Conservation (phyloP, 2,113 vertebrate species). For the Podilymbus podiceps region DNA sequence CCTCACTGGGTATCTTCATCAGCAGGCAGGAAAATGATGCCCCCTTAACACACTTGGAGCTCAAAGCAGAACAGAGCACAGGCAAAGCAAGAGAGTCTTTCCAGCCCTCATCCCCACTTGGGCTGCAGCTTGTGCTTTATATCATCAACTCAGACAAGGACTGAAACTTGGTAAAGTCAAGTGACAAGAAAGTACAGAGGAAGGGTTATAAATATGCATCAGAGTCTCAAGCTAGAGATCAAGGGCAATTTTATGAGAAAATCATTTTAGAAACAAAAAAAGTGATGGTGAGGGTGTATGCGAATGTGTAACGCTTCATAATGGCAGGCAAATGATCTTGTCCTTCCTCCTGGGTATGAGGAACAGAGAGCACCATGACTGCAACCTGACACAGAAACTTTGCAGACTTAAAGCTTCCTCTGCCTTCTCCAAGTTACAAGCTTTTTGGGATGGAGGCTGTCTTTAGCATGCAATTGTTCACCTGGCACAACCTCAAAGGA, state of each 20-base stretch:
- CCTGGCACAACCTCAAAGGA: background rate
- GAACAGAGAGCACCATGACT: fast-evolving
- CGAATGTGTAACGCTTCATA: background rate
- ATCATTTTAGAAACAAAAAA: constrained; percentile 1
- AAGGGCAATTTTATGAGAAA: constrained; percentile 57
- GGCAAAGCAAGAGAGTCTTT: background rate
- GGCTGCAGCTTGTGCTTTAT: background rate
- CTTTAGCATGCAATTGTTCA: background rate
- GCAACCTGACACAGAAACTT: background rate
- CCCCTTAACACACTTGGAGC: background rate
- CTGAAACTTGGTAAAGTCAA: constrained; percentile 32
- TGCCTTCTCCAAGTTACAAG: background rate
- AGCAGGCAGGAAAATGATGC: background rate
- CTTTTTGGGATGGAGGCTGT: background rate
- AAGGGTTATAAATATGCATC: constrained; percentile 51
- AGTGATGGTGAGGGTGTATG: background rate
- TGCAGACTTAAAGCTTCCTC: background rate
- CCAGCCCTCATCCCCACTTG: background rate
- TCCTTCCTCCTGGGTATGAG: background rate
- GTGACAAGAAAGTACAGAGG: constrained; percentile 25
- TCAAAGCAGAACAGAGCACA: background rate
- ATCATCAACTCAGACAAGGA: background rate
- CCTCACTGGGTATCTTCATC: background rate
- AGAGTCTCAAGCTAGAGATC: constrained; percentile 19
- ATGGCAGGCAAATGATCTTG: background rate